Percentiles rank a stretch among this genome's conserved stretches.
Evolutionary conservation across 1,140 invertebrate species (phyloP).

Genomic region (Zophobas morio): DNA sequence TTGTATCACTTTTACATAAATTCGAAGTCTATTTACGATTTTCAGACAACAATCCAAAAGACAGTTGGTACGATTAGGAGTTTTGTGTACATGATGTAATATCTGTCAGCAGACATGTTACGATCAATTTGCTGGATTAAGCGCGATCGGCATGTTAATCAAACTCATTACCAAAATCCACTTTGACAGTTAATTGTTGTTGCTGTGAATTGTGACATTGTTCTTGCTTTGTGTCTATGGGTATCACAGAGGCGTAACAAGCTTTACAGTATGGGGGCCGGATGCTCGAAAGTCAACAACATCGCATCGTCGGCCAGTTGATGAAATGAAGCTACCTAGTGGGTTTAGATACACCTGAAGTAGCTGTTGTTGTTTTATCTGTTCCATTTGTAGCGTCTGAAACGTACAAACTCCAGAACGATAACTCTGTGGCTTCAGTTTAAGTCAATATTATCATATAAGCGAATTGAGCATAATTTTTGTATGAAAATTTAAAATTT

Average conservation of each 20-base stretch:
- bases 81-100: too few species aligned
- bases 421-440: too few species aligned
- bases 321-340: neutral
- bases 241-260: conserved; percentile 23
- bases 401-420: too few species aligned
- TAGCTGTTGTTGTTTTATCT: too few species aligned
- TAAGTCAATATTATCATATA: too few species aligned
- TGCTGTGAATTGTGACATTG: neutral
- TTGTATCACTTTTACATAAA: conserved; percentile 19
- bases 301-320: conserved; percentile 4
- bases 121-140: neutral
- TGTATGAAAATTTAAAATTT: too few species aligned
- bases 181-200: conserved; percentile 9
- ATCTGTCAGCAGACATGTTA: neutral
- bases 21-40: conserved; percentile 19
- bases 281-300: neutral
- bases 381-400: too few species aligned
- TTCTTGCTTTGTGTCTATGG: conserved; percentile 25
- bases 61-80: too few species aligned
- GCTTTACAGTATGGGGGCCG: conserved; percentile 12
- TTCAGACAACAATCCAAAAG: neutral
- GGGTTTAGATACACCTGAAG: neutral
- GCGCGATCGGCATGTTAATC: neutral
- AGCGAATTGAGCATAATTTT: too few species aligned
- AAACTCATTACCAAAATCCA: conserved; percentile 10